Conservation (phyloP, 2,113 vertebrate species). For the Xiphias gladius region DNA sequence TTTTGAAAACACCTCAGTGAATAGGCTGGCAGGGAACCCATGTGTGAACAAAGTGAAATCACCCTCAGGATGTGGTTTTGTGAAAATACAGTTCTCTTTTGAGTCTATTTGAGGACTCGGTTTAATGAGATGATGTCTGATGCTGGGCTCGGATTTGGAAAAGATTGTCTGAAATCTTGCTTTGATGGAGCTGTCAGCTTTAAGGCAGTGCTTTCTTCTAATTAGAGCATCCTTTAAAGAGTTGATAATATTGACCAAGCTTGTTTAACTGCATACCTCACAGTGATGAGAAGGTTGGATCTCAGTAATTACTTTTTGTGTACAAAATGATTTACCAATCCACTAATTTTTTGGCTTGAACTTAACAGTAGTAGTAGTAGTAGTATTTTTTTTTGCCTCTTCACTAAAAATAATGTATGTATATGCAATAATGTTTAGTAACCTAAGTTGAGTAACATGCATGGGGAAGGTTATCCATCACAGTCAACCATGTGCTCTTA, state of each 20-base stretch:
- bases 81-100: conserved; percentile 12
- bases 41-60: conserved; percentile 42
- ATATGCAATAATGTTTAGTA: no score
- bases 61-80: conserved; percentile 20
- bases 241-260: background rate
- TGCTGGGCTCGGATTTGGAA: background rate
- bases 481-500: background rate
- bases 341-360: background rate
- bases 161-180: conserved; percentile 25
- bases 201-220: conserved; percentile 13
- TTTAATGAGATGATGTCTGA: conserved; percentile 30
- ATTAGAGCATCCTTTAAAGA: background rate
- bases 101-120: conserved; percentile 41
- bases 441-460: no score
- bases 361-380: no score
- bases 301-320: background rate
- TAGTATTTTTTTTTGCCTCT: background rate
- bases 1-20: conserved; percentile 45
- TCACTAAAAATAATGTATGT: no score
- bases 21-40: conserved; percentile 38
- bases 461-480: no score
- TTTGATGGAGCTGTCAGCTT: conserved; percentile 16
- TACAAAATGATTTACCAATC: background rate
- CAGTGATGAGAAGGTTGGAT: background rate
- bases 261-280: background rate